Conservation (phyloP, 2,797 vertebrate genomes). For the Eptatretus atami region DNA sequence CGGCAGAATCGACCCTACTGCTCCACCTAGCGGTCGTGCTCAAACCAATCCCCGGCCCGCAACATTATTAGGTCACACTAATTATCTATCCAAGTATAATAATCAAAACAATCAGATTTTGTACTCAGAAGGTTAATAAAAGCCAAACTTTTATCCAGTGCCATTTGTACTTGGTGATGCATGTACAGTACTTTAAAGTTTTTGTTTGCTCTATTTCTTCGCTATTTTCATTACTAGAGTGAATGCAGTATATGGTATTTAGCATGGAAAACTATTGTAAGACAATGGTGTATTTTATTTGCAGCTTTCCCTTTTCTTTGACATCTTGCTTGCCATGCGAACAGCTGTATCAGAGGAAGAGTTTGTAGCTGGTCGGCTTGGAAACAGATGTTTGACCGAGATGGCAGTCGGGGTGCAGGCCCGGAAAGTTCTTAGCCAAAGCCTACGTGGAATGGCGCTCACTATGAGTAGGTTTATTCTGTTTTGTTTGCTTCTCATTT, state of each 20-base stretch:
- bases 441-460: constrained; percentile 24
- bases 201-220: neutral
- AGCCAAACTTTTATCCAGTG: neutral
- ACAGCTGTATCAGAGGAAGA: constrained; percentile 19
- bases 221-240: too few species aligned
- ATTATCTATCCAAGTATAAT: too few species aligned
- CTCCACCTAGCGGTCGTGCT: too few species aligned
- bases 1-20: too few species aligned
- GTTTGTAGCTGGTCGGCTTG: constrained; percentile 22
- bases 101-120: too few species aligned
- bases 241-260: too few species aligned
- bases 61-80: too few species aligned
- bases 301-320: constrained; percentile 74
- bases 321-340: constrained; percentile 55
- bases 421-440: constrained; percentile 33
- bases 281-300: neutral
- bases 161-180: neutral
- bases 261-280: too few species aligned
- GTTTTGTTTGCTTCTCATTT: neutral
- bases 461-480: constrained; percentile 22
- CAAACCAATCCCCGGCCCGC: too few species aligned
- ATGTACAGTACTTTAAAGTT: neutral
- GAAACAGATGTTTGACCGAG: constrained; percentile 12
- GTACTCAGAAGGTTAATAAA: too few species aligned
- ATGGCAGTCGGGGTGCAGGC: constrained; percentile 16